Evolutionary conservation across 2,888 invertebrate genomes (phyloP).

Genomic region (Rhagonycha fulva): DNA sequence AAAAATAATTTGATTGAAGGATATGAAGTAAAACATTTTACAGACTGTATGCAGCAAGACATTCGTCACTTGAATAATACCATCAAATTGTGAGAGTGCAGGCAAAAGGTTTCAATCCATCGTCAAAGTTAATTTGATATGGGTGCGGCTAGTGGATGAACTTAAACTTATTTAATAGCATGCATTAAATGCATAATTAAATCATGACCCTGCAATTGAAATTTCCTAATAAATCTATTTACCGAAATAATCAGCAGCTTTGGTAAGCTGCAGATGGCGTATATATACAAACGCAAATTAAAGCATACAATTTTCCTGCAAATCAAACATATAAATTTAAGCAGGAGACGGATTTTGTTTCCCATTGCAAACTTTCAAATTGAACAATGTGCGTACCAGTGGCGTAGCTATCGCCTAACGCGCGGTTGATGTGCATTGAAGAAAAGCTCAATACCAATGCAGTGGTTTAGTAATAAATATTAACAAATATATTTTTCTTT

Average conservation of each 20-base stretch:
- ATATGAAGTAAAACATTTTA: too few relatives aligned
- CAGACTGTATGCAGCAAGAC: too few relatives aligned
- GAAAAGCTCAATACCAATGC: too few relatives aligned
- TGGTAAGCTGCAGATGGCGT: not conserved
- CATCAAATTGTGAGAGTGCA: not conserved
- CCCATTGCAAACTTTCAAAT: not conserved
- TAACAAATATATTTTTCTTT: too few relatives aligned
- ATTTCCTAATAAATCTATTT: not conserved
- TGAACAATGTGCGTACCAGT: not conserved
- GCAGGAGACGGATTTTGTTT: not conserved
- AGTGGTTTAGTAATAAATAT: too few relatives aligned
- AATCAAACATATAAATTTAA: not conserved
- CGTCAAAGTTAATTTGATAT: not conserved
- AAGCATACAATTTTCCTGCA: not conserved
- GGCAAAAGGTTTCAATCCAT: not conserved
- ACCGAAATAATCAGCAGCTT: not conserved
- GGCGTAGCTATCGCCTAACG: too few relatives aligned
- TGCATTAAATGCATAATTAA: not conserved
- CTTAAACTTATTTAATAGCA: not conserved
- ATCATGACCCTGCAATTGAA: not conserved
- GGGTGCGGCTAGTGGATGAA: not conserved
- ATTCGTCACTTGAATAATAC: not conserved
- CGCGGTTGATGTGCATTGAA: too few relatives aligned
- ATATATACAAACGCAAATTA: not conserved
- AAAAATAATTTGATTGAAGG: too few relatives aligned